Evolutionary conservation across 2,888 invertebrate genomes (phyloP).

Genomic region (Chironomus riparius): DNA sequence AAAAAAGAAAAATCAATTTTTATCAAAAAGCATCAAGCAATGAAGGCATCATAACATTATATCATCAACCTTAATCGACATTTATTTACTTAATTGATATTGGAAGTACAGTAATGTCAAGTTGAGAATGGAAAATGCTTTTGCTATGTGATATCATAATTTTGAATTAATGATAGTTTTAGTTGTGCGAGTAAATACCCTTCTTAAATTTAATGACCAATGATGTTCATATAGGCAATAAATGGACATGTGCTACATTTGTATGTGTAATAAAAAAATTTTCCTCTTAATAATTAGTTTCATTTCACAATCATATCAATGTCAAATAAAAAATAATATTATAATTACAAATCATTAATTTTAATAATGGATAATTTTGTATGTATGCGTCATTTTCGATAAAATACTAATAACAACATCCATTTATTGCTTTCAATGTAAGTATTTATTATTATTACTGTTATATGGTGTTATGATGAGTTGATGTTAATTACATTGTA

Average conservation of each 20-base stretch:
- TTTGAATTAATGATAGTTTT: no score
- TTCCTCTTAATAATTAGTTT: neutral
- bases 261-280: neutral
- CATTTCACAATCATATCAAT: neutral
- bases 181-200: no score
- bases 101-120: neutral
- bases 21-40: neutral
- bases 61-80: neutral
- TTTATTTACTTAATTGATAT: neutral
- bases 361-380: conserved; percentile 8
- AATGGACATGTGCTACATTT: neutral
- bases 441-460: neutral
- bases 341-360: conserved; percentile 19
- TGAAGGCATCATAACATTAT: neutral
- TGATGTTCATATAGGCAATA: no score
- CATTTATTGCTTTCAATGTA: neutral
- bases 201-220: no score
- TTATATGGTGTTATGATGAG: neutral
- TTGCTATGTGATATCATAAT: neutral
- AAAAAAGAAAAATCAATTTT: neutral
- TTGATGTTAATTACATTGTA: neutral
- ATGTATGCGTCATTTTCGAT: neutral
- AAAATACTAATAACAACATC: neutral
- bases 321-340: neutral
- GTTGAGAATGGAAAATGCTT: neutral